Base-by-base conservation (phyloP, 2,113 vertebrate genomes). In the Poeciliopsis occidentalis region DNA sequence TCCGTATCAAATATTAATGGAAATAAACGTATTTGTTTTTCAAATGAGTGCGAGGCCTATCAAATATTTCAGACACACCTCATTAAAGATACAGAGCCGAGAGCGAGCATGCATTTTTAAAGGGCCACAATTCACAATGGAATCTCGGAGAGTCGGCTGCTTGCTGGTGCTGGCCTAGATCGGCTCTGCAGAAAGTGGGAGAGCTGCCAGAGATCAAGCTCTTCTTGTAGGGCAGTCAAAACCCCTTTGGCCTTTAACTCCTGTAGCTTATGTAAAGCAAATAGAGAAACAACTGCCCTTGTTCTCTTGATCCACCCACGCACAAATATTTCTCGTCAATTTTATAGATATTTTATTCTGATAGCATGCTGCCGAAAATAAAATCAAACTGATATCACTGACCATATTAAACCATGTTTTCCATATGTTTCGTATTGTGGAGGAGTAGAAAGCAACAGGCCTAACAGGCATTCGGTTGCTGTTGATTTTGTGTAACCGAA, bases 101-200 rank as follows among this genome's bases (percentile, higher is more conserved):
- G 80, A 93, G 91, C 90, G 63, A 78, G n/a, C 85, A 89, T 92
- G 92, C 93, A 94, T 93, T 92, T 94, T 94, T 93, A 88, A 94
- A 89, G 77, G 57, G 65, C 76, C 63, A 61, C 60, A 78, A 78
- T 88, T 89, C 81, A 90, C 87, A 91, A 83, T 83, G 85, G 84
- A 67, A 39, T 44, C 54, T 71, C 29, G 39, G 75, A 51, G 69
- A 69, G 79, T 24, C 70, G 73, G 74, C 74, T 83, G 84, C 79
- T 75, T 30, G 29, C 61, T 41, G 69, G 57, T 60, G 81, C 78
- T 57, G 85, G 72, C 83, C 86, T 74, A 72, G 73, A 87, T 88
- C 73, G 67, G 69, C 71, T 75, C 24, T 73, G 80, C 47, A 75
- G 6, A 41, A n/a, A 24, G 39, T 65, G n/a, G 51, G 69, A 66